Percentiles rank a stretch among this genome's conserved stretches.
Evolutionary conservation across 2,888 invertebrate genomes (phyloP).

Genomic region (Cephus pulcher): DNA sequence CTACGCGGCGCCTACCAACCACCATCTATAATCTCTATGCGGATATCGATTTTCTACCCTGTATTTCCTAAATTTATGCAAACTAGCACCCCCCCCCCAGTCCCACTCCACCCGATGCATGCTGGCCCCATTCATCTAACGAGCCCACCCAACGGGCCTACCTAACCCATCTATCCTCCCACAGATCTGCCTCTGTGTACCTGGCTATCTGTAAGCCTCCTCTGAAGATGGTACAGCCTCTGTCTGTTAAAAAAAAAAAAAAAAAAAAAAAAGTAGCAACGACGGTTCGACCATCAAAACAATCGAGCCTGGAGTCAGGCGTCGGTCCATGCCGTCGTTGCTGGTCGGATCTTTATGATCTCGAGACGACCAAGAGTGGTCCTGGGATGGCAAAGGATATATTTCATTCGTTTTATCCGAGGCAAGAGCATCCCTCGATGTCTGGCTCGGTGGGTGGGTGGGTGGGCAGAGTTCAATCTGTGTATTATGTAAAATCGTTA

Average conservation of each 20-base stretch:
- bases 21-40: constrained; percentile 68
- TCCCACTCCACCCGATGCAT: constrained; percentile 31
- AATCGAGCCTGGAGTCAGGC: background rate
- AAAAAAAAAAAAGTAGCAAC: background rate
- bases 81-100: constrained; percentile 55
- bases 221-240: constrained; percentile 12
- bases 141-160: constrained; percentile 47
- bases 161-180: constrained; percentile 16
- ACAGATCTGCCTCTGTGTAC: background rate
- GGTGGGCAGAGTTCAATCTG: constrained; percentile 41
- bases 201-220: too few species aligned
- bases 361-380: constrained; percentile 14
- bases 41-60: constrained; percentile 66
- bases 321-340: constrained; percentile 12
- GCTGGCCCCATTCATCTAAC: constrained; percentile 63
- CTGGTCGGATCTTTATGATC: constrained; percentile 33
- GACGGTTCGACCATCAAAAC: background rate
- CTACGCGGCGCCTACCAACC: constrained; percentile 66
- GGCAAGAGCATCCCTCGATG: constrained; percentile 24
- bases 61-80: constrained; percentile 68
- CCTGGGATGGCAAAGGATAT: constrained; percentile 26
- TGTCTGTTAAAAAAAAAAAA: background rate
- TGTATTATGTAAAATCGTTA: constrained; percentile 51
- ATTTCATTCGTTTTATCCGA: constrained; percentile 46
- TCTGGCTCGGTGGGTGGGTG: constrained; percentile 16